A percentile compares a stretch with the other conserved stretches of the same genome.
Evolutionary conservation across 2,888 invertebrate species (phyloP).

Genomic region (Conchocele bisecta): DNA sequence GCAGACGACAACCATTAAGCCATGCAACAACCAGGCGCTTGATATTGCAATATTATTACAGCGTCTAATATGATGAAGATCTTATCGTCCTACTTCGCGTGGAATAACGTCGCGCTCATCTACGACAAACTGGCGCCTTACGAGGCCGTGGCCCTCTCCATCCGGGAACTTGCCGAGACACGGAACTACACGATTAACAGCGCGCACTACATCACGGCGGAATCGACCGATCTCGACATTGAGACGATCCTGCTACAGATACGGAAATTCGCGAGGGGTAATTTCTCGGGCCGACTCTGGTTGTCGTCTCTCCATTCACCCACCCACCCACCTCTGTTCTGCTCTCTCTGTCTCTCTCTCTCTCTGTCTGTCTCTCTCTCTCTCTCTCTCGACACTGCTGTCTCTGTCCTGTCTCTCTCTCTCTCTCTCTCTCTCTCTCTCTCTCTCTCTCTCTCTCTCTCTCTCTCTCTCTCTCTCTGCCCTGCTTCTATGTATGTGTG

Average conservation of each 20-base stretch:
- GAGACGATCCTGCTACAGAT: constrained; percentile 68
- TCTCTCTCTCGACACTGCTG: no score
- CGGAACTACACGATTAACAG: constrained; percentile 66
- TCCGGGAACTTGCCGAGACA: constrained; percentile 54
- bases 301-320: background rate
- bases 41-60: no score
- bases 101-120: constrained; percentile 71
- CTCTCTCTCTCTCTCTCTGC: constrained; percentile 4
- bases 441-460: background rate
- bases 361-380: constrained; percentile 7
- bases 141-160: constrained; percentile 68
- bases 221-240: constrained; percentile 61
- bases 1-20: no score
- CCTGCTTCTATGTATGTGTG: no score
- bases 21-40: no score
- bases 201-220: constrained; percentile 63
- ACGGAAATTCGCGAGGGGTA: constrained; percentile 75
- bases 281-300: no score
- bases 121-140: constrained; percentile 70
- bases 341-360: background rate
- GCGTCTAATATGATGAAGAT: constrained; percentile 68
- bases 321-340: background rate
- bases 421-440: constrained; percentile 3
- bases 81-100: constrained; percentile 63
- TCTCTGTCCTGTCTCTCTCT: constrained; percentile 3